A percentile compares a stretch with the other conserved stretches of the same genome.
Conservation (phyloP, 2,888 invertebrate species). For the Tetrapedia diversipes region DNA sequence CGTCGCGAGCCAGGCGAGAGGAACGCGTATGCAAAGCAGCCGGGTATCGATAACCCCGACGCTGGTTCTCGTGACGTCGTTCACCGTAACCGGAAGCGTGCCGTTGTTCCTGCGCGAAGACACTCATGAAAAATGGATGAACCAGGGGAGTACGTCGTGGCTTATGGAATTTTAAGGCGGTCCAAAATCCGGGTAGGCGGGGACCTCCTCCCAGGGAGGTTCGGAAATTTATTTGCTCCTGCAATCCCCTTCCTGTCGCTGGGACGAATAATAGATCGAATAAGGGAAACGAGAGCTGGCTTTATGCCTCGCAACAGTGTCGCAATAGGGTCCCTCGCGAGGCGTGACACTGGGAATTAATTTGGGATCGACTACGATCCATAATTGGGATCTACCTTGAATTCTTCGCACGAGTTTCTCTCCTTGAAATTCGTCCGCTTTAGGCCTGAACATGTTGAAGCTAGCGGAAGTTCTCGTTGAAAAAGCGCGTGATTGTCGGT, state of each 20-base stretch:
- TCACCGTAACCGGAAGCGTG: conserved; percentile 17
- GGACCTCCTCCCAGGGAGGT: too few relatives aligned
- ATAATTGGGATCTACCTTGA: too few relatives aligned
- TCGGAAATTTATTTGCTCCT: background rate
- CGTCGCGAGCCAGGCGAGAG: background rate
- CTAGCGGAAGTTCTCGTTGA: background rate
- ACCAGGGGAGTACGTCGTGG: background rate
- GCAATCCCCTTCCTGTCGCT: too few relatives aligned
- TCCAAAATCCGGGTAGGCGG: background rate
- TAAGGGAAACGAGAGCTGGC: background rate
- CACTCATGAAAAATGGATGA: conserved; percentile 45
- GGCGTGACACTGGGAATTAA: conserved; percentile 24
- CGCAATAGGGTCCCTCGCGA: too few relatives aligned
- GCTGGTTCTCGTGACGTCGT: conserved; percentile 14
- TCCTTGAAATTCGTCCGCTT: background rate
- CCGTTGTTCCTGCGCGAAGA: conserved; percentile 3
- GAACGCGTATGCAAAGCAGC: conserved; percentile 28
- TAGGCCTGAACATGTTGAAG: background rate
- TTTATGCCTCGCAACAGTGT: background rate
- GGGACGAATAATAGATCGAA: conserved; percentile 16
- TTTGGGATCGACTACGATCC: conserved; percentile 17
- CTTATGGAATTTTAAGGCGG: conserved; percentile 17
- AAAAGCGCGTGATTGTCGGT: background rate
- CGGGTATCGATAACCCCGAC: conserved; percentile 24
- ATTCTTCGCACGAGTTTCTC: background rate